Evolutionary conservation across 1,140 invertebrate genomes (phyloP).

Genomic region (Philaenus spumarius): DNA sequence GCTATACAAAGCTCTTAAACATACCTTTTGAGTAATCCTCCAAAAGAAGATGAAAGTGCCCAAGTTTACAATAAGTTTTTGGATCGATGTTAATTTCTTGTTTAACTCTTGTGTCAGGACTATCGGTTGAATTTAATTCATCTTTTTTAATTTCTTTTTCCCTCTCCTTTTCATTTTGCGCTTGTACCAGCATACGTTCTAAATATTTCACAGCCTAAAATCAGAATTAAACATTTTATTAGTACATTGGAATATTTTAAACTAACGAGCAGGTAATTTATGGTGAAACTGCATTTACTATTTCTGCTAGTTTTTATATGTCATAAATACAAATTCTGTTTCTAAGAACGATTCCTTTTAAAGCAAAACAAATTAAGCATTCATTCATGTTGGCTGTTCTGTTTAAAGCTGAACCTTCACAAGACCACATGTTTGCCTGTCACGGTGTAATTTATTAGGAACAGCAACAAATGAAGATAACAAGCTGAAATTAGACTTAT

Average conservation of each 20-base stretch:
- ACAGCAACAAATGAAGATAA: too few species aligned
- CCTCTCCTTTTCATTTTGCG: constrained; percentile 44
- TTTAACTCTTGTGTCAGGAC: constrained; percentile 36
- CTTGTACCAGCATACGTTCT: constrained; percentile 72
- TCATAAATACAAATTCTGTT: background rate
- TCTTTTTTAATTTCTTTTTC: constrained; percentile 33
- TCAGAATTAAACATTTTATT: constrained; percentile 12
- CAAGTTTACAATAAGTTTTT: constrained; percentile 87
- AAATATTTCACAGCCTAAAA: constrained; percentile 68
- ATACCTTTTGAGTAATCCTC: constrained; percentile 88
- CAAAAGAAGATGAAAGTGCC: constrained; percentile 85
- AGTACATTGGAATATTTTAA: constrained; percentile 6
- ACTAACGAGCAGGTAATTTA: constrained; percentile 12
- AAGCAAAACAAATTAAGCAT: too few species aligned
- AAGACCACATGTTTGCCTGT: too few species aligned
- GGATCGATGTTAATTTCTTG: constrained; percentile 74
- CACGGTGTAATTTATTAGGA: too few species aligned
- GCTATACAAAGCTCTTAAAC: too few species aligned
- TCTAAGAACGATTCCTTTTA: background rate
- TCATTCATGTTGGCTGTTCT: too few species aligned
- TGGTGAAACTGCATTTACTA: constrained; percentile 14
- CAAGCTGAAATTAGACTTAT: too few species aligned
- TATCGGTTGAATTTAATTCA: constrained; percentile 15
- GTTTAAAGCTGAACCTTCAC: too few species aligned
- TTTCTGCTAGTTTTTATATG: background rate